Evolutionary conservation across 2,797 vertebrate genomes (phyloP), one percentile per base, ranked within the genome.

Genomic region (Coreius guichenoti): DNA sequence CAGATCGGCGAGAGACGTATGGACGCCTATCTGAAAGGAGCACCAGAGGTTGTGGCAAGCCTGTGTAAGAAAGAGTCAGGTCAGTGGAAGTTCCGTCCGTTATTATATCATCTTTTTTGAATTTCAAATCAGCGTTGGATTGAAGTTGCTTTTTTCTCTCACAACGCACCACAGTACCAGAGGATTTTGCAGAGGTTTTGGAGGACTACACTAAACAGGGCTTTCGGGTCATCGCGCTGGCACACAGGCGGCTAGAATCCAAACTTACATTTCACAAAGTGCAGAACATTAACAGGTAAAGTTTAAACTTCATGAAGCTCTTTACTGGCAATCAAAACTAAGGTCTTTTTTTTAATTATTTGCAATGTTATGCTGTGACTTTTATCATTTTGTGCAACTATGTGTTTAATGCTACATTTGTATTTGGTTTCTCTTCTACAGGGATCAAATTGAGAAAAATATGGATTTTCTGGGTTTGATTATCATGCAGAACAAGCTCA

Each of bases 401-500:
- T 43, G 49, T 1, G 19, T n/a, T 61, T 70, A 19, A 45, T 67
- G 14, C 78, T 1, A 5, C 16, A 3, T 16, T 16, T 49, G 58
- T 51, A 9, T 45, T 47, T 8, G 6, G 4, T 3, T 39, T 6
- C 5, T 86, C 90, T 36, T 86, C 88, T 1, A 73, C 13, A 99
- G 98, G 94, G 97, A 98, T 93, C 93, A 95, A 90, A 96, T 99
- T 67, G 98, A 99, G 93, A 93, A 93, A 90, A 98, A 97, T 93
- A 97, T 99, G 97, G 96, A 98, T 88, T 99, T 99, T 92, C 92
- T 99, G 93, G 98, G 98, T 82, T 94, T 99, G 88, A 97, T 99
- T 89, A 94, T 99, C 93, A 99, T 99, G 98, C 98, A 99, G 93
- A 99, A 99, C 94, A 99, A 99, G 89, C 94, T 99, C 87, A 99